These are phyloP conservation scores for Lissonota sp. DNA, from an alignment of 2,888 invertebrate genomes.

Conservation along the genomic window DNA sequence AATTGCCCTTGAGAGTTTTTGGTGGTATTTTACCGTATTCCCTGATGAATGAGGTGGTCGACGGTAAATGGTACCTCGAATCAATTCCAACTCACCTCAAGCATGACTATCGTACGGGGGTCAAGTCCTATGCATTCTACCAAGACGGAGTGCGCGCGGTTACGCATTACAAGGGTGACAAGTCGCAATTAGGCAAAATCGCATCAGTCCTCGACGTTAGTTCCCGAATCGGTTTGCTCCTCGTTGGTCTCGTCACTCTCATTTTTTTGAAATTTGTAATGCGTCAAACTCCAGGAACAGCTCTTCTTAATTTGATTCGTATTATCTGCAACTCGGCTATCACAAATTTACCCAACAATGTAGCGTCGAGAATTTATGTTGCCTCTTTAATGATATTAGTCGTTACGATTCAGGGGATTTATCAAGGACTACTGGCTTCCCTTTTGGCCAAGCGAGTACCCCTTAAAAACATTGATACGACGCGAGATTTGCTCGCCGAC, in stretches of 20 bases:
- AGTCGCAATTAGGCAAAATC: not conserved
- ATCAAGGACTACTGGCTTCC: conserved; percentile 20
- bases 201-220: not conserved
- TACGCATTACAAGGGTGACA: not conserved
- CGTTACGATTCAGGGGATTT: conserved; percentile 23
- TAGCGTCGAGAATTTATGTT: conserved; percentile 27
- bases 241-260: not conserved
- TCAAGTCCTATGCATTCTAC: not conserved
- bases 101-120: too few relatives aligned
- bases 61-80: not conserved
- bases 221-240: not conserved
- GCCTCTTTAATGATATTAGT: not conserved
- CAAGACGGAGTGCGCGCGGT: not conserved
- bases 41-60: not conserved
- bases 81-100: not conserved
- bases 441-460: not conserved
- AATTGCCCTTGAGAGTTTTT: too few relatives aligned
- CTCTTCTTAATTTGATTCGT: not conserved
- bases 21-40: not conserved
- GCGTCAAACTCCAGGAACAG: not conserved
- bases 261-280: not conserved
- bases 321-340: not conserved
- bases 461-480: not conserved
- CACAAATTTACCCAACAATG: not conserved
- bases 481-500: conserved; percentile 3